phyloP scores from a whole-genome alignment of 1,140 invertebrate species.

The Neelides sp. region DNA sequence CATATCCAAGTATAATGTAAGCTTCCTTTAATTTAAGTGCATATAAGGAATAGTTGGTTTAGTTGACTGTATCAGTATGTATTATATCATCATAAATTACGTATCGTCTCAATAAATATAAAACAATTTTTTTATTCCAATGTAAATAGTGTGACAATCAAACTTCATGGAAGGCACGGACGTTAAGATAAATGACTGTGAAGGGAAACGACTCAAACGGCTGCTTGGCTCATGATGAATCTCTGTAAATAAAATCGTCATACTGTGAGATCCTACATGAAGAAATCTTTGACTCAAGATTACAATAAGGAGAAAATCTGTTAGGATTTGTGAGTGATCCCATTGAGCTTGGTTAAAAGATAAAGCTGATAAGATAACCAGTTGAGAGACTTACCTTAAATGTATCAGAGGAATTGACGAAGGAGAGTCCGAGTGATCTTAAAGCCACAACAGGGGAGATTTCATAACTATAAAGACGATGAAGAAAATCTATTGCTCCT shows the following conservation, averaged over 20 bases:
- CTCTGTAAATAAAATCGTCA: slow-evolving; percentile 12
- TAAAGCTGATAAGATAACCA: neutral
- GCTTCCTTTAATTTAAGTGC: too few species aligned
- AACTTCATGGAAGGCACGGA: too few species aligned
- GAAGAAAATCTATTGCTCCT: slow-evolving; percentile 71
- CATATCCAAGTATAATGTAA: too few species aligned
- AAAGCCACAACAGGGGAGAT: slow-evolving; percentile 64
- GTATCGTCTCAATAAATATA: too few species aligned
- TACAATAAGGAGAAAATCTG: neutral
- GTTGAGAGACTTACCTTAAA: slow-evolving; percentile 51
- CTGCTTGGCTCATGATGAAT: slow-evolving; percentile 20
- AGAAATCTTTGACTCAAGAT: neutral
- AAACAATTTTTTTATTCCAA: too few species aligned
- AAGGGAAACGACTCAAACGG: slow-evolving; percentile 6
- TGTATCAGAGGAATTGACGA: slow-evolving; percentile 62
- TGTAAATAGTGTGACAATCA: too few species aligned
- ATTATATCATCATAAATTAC: too few species aligned
- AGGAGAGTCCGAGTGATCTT: slow-evolving; percentile 70
- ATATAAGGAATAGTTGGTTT: too few species aligned
- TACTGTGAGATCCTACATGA: too few species aligned
- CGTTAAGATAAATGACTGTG: too few species aligned
- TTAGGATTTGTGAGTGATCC: too few species aligned
- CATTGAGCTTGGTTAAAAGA: neutral
- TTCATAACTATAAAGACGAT: slow-evolving; percentile 67
- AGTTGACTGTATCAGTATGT: too few species aligned